Conservation (phyloP, 2,888 invertebrate species). For the Danaus chrysippus region DNA sequence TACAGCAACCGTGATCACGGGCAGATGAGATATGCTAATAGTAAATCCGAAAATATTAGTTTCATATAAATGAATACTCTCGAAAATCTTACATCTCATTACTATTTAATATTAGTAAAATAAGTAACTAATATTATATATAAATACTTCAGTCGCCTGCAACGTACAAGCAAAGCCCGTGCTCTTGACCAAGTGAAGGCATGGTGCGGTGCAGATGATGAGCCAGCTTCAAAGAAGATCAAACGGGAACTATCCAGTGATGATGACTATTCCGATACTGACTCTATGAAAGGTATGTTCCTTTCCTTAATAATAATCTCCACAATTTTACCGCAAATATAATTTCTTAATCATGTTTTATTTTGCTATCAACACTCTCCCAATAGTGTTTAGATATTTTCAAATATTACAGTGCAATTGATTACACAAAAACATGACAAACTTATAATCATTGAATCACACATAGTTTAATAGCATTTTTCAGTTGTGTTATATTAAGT, state of each 20-base stretch:
- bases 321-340: too few relatives aligned
- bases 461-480: neutral
- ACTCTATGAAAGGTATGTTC: constrained; percentile 49
- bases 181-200: constrained; percentile 91
- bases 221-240: constrained; percentile 70
- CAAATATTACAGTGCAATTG: neutral
- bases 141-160: constrained; percentile 76
- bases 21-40: too few relatives aligned
- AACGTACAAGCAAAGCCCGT: constrained; percentile 88
- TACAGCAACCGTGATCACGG: too few relatives aligned
- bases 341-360: too few relatives aligned
- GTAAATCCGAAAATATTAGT: too few relatives aligned
- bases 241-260: constrained; percentile 77
- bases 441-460: too few relatives aligned
- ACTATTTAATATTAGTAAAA: too few relatives aligned
- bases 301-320: too few relatives aligned
- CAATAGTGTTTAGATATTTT: neutral
- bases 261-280: constrained; percentile 72
- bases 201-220: constrained; percentile 85
- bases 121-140: neutral
- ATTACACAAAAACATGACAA: too few relatives aligned
- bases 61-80: too few relatives aligned
- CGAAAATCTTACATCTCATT: too few relatives aligned
- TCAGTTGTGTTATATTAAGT: neutral
- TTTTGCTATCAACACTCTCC: too few relatives aligned